Evolutionary conservation across 2,888 invertebrate genomes (phyloP).

Genomic region (Sympetrum striolatum): DNA sequence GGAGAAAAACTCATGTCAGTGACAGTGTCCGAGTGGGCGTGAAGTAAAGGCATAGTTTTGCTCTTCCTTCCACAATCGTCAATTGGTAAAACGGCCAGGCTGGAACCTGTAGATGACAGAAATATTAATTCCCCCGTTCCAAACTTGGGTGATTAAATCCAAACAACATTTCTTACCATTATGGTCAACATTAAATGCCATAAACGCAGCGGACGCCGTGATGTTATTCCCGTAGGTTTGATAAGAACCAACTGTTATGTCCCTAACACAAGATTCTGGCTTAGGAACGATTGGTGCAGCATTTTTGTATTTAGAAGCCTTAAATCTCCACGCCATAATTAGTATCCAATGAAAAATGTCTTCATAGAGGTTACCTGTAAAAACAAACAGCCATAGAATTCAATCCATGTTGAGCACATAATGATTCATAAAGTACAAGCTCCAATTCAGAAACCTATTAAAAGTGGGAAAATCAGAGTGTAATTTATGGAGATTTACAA

Average conservation of each 20-base stretch:
- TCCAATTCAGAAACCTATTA: no score
- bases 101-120: constrained; percentile 69
- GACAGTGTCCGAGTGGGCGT: constrained; percentile 88
- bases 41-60: constrained; percentile 84
- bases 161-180: constrained; percentile 64
- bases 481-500: no score
- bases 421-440: no score
- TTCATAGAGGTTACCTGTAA: neutral
- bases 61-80: constrained; percentile 89
- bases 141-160: neutral
- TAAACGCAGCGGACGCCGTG: constrained; percentile 88
- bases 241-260: constrained; percentile 90
- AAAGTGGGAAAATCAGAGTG: no score
- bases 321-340: constrained; percentile 92
- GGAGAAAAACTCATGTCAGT: constrained; percentile 96
- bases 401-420: no score
- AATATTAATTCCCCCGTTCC: neutral
- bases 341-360: neutral
- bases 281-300: constrained; percentile 95
- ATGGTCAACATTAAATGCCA: constrained; percentile 96
- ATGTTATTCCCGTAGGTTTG: constrained; percentile 96
- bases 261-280: constrained; percentile 84
- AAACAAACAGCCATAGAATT: neutral
- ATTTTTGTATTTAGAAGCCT: constrained; percentile 98
- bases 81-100: constrained; percentile 86